These are phyloP conservation scores for Mastomys coucha DNA, from an alignment of 2,113 vertebrate species.

Conservation along the genomic window DNA sequence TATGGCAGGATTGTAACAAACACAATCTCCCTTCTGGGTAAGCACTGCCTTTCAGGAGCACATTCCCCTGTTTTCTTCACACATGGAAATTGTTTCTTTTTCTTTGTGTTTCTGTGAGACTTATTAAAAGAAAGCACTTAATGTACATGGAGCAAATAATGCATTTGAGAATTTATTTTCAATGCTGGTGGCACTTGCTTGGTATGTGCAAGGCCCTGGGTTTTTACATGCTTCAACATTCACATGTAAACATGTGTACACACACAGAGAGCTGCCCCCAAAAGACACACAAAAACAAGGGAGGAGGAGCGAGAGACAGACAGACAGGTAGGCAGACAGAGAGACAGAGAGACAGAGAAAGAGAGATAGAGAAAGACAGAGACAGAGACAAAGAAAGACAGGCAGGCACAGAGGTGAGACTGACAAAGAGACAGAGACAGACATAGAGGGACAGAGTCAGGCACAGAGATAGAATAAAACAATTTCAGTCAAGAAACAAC, in stretches of 20 bases:
- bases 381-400: not conserved
- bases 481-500: not conserved
- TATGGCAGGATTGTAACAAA: constrained; percentile 76
- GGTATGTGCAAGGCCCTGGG: not conserved
- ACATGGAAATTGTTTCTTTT: constrained; percentile 57
- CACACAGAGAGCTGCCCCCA: not conserved
- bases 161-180: not conserved
- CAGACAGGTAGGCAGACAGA: not conserved
- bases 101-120: not conserved
- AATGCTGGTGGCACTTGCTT: not conserved
- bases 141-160: not conserved
- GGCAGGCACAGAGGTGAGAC: not conserved
- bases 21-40: constrained; percentile 25
- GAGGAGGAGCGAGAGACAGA: not conserved
- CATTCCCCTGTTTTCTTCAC: constrained; percentile 70
- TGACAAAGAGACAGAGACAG: fast-evolving
- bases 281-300: not conserved
- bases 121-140: constrained; percentile 39
- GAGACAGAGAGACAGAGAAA: not conserved
- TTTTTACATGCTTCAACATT: not conserved
- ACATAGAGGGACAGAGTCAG: not conserved
- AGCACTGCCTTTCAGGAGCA: constrained; percentile 78
- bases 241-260: not conserved
- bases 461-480: not conserved
- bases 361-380: not conserved